Base-by-base conservation (phyloP, 2,113 vertebrate species). In the Piprites chloris region DNA sequence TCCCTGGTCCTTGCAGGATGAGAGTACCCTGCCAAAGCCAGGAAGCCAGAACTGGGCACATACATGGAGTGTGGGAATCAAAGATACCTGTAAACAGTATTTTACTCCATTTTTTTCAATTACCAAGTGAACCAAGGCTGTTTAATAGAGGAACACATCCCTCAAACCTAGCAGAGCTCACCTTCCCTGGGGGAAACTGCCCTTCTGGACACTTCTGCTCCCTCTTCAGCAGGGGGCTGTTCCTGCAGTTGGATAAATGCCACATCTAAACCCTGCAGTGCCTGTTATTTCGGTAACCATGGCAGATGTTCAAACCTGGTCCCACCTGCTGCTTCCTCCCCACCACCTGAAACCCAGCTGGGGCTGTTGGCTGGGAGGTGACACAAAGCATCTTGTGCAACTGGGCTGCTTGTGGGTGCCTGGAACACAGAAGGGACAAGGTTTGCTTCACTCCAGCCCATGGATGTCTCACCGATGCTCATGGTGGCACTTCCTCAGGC, bases 271-370 rank as follows among this genome's bases (percentile, higher is more conserved):
- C 30, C 9, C 37, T 30, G 23, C 1, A 5, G 7, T 37, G 28
- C 35, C 27, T 7, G 11, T 35, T 47, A 28, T 0, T 0, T 12
- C 55, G 39, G n/a, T 27, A 61, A 42, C 23, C 0, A 2, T 28
- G 0, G 9, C 46, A 61, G 71, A 39, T 2, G 1, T 46, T 56
- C 56, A 86, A 61, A 74, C 26, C 26, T 2, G 1, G 19, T 69
- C 15, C 28, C 24, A 53, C 14, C 27, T 9, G 11, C 50, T 44
- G 22, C 33, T 58, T 44, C 23, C 80, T 72, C 39, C 0, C 4
- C 5, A 47, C 9, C 1, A 3, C 76, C 55, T 19, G 14, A 78
- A 28, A 74, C 30, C 16, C 30, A 66, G 1, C 35, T 0, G 5
- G 22, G 49, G 49, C 79, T 63, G 49, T 10, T 13, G 35, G 33